Base-by-base conservation (phyloP, 2,113 vertebrate genomes). In the Rostratula benghalensis region DNA sequence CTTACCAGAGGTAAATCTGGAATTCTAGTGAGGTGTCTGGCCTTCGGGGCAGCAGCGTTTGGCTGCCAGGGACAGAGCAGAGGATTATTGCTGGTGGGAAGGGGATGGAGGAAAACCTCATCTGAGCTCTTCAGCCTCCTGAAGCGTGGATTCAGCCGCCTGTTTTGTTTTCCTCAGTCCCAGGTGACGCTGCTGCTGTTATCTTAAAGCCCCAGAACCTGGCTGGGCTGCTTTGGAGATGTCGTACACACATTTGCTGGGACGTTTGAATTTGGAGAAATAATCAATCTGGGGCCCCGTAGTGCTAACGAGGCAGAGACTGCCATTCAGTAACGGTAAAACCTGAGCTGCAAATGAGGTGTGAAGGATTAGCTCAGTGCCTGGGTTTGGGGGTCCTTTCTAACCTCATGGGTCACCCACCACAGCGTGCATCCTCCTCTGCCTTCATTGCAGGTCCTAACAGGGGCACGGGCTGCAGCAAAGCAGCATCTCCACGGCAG, bases 401-500 rank as follows among this genome's bases (percentile, higher is more conserved):
- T 51, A 22, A 41, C 27, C 30, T n/a, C 51, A 56, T 25, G 45
- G 89, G 43, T 28, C 37, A 13, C 1, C 59, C 48, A 33, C 65
- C 2, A 1, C 74, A 9, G 21, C 2, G 3, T 1, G 13, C 13
- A 5, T 5, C 33, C 56, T 81, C 2, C 1, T 8, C 60, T 60
- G 24, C 39, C 39, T 6, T 7, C 9, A 28, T 22, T 35, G 45
- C 16, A 17, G 43, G 6, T 35, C 48, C 65, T 21, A 4, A 9
- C 0, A 1, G 16, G n/a, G 77, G 31, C 4, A 5, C 8, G 41
- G 2, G 16, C 73, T 46, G 48, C 5, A 18, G 31, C 27, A 22
- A 8, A 39, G 63, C 35, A 0, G 1, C 2, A 7, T 45, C 37
- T 24, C 33, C 6, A 0, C 1, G 18, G 16, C 31, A 10, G 30